Percentiles rank a stretch among this genome's conserved stretches.
phyloP scores from a whole-genome alignment of 2,888 invertebrate genomes.

The Boloria euphrosyne region DNA sequence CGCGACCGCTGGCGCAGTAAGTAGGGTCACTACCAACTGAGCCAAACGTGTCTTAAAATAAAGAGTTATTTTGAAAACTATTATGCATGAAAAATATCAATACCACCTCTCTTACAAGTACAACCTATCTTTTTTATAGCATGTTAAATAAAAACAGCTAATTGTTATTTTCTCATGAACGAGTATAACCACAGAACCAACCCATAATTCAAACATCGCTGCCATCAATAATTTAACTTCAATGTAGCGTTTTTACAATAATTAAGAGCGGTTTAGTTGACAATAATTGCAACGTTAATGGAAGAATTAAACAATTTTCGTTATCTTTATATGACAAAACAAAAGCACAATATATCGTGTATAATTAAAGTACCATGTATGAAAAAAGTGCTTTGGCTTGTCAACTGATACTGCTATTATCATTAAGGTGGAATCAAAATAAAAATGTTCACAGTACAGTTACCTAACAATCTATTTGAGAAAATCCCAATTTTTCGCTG shows the following conservation, averaged over 20 bases:
- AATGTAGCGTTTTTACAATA: neutral
- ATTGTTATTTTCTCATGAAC: neutral
- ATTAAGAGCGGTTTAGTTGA: neutral
- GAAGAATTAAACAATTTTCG: constrained; percentile 13
- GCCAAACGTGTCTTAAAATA: too few relatives aligned
- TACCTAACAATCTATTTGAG: neutral
- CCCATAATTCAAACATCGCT: neutral
- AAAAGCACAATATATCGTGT: constrained; percentile 20
- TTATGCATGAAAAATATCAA: too few relatives aligned
- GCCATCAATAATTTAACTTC: neutral
- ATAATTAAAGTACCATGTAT: constrained; percentile 25
- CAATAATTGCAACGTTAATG: neutral
- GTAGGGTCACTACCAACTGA: too few relatives aligned
- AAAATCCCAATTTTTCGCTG: neutral
- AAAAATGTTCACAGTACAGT: neutral
- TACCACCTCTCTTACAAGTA: too few relatives aligned
- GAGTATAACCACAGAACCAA: neutral
- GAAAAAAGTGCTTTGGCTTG: constrained; percentile 31
- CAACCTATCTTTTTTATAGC: too few relatives aligned
- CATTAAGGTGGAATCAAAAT: constrained; percentile 15
- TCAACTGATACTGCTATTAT: constrained; percentile 25
- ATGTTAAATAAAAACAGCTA: neutral
- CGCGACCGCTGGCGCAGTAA: too few relatives aligned
- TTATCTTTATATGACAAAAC: constrained; percentile 18
- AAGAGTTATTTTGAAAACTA: too few relatives aligned